Evolutionary conservation across 1,140 invertebrate species (phyloP).

Genomic region (Drosophila neocordata): DNA sequence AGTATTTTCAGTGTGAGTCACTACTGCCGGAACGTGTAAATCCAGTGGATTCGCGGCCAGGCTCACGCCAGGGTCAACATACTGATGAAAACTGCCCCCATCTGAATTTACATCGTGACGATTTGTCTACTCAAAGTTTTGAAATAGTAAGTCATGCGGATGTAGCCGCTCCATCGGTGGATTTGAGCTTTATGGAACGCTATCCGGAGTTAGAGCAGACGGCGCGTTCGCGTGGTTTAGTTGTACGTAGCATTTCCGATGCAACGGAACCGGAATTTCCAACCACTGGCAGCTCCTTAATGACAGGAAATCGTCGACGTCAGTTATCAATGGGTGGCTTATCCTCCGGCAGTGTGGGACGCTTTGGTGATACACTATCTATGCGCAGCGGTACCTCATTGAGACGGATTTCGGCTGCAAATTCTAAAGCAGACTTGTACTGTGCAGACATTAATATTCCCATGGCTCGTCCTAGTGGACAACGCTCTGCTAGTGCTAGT

Average conservation of each 20-base stretch:
- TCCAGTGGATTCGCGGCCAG: conserved; percentile 85
- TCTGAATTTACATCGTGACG: conserved; percentile 45
- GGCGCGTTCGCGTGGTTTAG: conserved; percentile 63
- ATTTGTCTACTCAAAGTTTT: conserved; percentile 65
- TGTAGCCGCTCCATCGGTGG: conserved; percentile 61
- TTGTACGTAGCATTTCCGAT: conserved; percentile 76
- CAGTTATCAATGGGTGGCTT: conserved; percentile 73
- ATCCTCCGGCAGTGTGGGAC: conserved; percentile 64
- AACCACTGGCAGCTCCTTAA: conserved; percentile 25
- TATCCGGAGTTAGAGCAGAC: conserved; percentile 78
- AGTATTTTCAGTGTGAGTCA: conserved; percentile 91
- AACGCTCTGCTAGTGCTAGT: conserved; percentile 70
- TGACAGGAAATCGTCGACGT: conserved; percentile 53
- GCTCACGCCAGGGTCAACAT: conserved; percentile 83
- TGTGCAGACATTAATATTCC: conserved; percentile 80
- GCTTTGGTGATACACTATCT: conserved; percentile 63
- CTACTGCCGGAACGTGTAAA: conserved; percentile 89
- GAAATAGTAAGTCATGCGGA: conserved; percentile 70
- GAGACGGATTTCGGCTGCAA: conserved; percentile 67
- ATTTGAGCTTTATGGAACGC: conserved; percentile 73
- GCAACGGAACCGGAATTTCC: conserved; percentile 63
- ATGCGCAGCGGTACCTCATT: conserved; percentile 74
- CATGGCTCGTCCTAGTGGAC: conserved; percentile 28
- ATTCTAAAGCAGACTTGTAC: conserved; percentile 72
- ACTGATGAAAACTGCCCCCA: conserved; percentile 59